Conservation (phyloP, 1,140 invertebrate species). For the Magallana ariakensis region DNA sequence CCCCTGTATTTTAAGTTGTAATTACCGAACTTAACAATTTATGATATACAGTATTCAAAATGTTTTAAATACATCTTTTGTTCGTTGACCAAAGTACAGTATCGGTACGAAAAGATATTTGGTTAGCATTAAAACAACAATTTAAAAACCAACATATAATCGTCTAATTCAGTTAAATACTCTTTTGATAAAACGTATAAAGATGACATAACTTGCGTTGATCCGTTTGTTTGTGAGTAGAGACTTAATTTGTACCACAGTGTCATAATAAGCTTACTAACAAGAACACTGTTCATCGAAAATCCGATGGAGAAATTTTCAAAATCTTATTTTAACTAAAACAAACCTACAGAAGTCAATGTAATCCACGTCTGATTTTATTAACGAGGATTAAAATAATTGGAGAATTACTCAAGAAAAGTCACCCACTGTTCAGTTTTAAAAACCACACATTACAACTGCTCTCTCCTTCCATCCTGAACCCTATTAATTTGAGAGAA, state of each 20-base stretch:
- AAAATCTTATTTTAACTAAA: conserved; percentile 34
- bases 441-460: background rate
- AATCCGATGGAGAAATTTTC: conserved; percentile 34
- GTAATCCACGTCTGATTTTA: conserved; percentile 24
- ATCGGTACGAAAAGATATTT: background rate
- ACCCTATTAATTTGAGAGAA: background rate
- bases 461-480: background rate
- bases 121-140: conserved; percentile 32
- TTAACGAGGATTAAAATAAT: conserved; percentile 25
- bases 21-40: conserved; percentile 11
- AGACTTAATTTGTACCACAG: background rate
- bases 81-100: background rate
- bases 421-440: background rate
- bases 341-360: conserved; percentile 20
- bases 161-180: conserved; percentile 5
- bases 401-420: conserved; percentile 2
- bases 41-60: conserved; percentile 17
- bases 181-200: conserved; percentile 8
- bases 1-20: background rate
- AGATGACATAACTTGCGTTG: background rate
- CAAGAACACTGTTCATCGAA: background rate
- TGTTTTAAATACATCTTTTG: conserved; percentile 27
- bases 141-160: conserved; percentile 30
- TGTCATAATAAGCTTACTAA: background rate
- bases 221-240: conserved; percentile 20